Conservation (phyloP, 35 echinoderm and acorn worm genomes). For the Heliocidaris tuberculata region DNA sequence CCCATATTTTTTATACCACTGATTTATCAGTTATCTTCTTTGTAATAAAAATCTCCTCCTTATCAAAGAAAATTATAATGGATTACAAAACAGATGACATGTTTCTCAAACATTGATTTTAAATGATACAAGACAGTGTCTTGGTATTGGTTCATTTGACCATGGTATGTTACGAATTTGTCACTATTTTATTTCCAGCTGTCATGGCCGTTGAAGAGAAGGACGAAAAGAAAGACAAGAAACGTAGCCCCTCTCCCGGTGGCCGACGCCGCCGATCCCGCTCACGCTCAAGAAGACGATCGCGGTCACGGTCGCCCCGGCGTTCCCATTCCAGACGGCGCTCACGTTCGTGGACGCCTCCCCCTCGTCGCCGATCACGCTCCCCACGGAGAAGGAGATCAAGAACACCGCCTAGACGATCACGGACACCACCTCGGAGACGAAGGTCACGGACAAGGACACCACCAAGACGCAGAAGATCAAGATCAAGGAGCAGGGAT, state of each 20-base stretch:
- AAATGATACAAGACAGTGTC: too few species aligned
- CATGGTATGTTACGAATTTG: background rate
- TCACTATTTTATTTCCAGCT: background rate
- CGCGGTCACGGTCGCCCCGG: constrained; percentile 59
- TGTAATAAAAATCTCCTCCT: too few species aligned
- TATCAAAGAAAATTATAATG: too few species aligned
- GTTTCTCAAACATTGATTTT: too few species aligned
- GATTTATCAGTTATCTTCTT: too few species aligned
- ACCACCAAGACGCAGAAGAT: constrained; percentile 60
- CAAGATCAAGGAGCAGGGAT: constrained; percentile 77
- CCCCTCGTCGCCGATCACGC: constrained; percentile 45
- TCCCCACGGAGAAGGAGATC: constrained; percentile 58
- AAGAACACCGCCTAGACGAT: constrained; percentile 31
- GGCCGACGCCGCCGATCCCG: constrained; percentile 59
- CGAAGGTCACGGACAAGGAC: constrained; percentile 63
- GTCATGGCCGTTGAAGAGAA: background rate
- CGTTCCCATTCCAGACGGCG: constrained; percentile 47
- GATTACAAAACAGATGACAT: too few species aligned
- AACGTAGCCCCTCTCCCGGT: constrained; percentile 61
- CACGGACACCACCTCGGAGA: constrained; percentile 51
- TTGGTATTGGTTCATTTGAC: too few species aligned
- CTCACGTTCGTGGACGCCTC: constrained; percentile 62
- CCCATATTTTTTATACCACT: too few species aligned
- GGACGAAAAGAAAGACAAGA: constrained; percentile 72
- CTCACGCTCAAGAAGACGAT: constrained; percentile 66